A percentile compares a stretch with the other conserved stretches of the same genome.
These are phyloP conservation scores for Dunckerocampus dactyliophorus DNA, from an alignment of 2,113 vertebrate genomes.

Conservation along the genomic window DNA sequence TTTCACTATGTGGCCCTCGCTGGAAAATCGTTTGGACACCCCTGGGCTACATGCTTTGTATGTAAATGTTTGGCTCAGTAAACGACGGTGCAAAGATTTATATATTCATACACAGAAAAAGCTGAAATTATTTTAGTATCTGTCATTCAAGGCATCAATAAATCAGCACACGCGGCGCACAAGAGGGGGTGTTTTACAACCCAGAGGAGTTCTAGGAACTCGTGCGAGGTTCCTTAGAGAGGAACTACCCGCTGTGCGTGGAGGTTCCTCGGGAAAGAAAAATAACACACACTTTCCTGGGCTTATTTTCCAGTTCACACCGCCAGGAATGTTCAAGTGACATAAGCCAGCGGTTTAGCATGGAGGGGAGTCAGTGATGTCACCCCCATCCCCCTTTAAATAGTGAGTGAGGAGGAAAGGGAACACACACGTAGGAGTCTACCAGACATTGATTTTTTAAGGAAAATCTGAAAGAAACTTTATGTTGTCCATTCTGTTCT, in stretches of 20 bases:
- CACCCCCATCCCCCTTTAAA: not conserved
- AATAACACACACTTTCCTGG: not conserved
- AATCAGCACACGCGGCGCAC: not conserved
- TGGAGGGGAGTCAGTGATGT: not conserved
- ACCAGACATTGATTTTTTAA: not conserved
- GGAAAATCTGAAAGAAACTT: not conserved
- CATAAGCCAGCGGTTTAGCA: not conserved
- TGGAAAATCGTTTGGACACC: no score
- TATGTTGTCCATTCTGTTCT: not conserved
- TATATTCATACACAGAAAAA: conserved; percentile 4
- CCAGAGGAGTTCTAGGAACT: not conserved
- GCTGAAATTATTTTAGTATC: conserved; percentile 21
- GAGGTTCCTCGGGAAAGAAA: not conserved
- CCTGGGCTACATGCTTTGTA: no score
- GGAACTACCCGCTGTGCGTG: not conserved
- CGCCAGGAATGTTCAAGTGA: not conserved
- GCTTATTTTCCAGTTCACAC: not conserved
- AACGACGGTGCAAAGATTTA: no score
- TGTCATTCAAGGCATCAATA: conserved; percentile 16
- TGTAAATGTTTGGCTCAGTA: no score
- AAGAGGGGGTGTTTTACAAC: not conserved
- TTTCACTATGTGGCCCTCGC: no score
- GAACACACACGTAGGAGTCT: no score
- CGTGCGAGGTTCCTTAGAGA: not conserved
- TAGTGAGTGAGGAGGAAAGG: not conserved